A percentile compares a stretch with the other conserved stretches of the same genome.
phyloP scores from a whole-genome alignment of 1,140 invertebrate species.

The Zaprionus taronus region DNA sequence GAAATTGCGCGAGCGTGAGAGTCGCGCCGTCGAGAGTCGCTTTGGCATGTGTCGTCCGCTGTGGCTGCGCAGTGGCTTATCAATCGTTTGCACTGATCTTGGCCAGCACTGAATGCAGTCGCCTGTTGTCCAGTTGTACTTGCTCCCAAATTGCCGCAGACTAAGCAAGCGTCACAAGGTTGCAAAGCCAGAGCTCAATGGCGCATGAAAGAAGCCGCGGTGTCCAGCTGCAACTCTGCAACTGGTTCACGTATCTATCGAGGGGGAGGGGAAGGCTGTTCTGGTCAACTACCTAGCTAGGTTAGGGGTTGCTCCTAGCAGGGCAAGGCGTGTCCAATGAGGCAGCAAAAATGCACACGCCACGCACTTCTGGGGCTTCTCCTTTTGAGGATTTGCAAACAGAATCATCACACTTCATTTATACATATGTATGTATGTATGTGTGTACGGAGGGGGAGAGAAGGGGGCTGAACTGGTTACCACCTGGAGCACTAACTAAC shows the following conservation, averaged over 20 bases:
- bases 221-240: not conserved
- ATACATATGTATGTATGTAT: not conserved
- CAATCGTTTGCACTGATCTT: slow-evolving; percentile 60
- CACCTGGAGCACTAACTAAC: not conserved
- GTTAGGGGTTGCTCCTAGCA: not conserved
- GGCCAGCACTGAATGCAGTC: slow-evolving; percentile 4
- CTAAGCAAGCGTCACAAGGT: slow-evolving; percentile 58
- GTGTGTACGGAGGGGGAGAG: no score
- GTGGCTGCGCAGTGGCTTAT: slow-evolving; percentile 53
- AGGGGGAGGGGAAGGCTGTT: not conserved
- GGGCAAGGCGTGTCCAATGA: slow-evolving; percentile 25
- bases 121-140: slow-evolving; percentile 24
- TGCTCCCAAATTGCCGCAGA: slow-evolving; percentile 47
- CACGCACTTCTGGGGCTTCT: slow-evolving; percentile 70
- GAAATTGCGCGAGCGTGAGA: slow-evolving; percentile 56
- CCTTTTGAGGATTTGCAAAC: slow-evolving; percentile 72
- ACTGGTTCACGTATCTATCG: not conserved
- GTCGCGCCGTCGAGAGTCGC: slow-evolving; percentile 22
- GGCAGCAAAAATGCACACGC: slow-evolving; percentile 41
- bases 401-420: slow-evolving; percentile 45
- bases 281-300: not conserved
- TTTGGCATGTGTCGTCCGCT: slow-evolving; percentile 53
- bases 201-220: slow-evolving; percentile 40
- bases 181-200: slow-evolving; percentile 30
- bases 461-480: not conserved